Conservation (phyloP, 1,140 invertebrate species). For the Fopius arisanus region DNA sequence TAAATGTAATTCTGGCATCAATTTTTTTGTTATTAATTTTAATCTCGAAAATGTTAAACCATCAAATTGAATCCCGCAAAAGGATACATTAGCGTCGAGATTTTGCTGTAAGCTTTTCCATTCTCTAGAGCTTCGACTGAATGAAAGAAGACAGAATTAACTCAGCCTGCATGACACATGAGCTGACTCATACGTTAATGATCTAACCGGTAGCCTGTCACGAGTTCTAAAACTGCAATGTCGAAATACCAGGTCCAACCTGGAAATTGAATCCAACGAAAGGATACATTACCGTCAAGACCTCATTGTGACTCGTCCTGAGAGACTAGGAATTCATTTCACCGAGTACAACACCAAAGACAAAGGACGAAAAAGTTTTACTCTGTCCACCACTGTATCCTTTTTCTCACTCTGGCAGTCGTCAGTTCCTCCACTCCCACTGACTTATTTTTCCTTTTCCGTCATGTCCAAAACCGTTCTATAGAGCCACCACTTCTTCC, state of each 20-base stretch:
- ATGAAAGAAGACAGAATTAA: too few species aligned
- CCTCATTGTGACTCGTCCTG: neutral
- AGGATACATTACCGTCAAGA: neutral
- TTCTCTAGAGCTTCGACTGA: too few species aligned
- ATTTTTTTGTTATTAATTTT: too few species aligned
- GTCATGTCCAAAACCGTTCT: neutral
- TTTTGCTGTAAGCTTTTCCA: neutral
- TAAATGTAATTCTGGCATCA: too few species aligned
- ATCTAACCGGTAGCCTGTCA: too few species aligned
- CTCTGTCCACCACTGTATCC: neutral
- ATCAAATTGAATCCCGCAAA: neutral
- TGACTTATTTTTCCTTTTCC: neutral
- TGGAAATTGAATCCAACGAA: neutral
- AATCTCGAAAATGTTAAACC: too few species aligned
- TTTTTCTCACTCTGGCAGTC: neutral
- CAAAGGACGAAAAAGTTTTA: neutral
- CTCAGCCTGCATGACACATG: too few species aligned
- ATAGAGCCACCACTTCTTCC: neutral
- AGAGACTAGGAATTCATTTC: neutral
- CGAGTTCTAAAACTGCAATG: too few species aligned
- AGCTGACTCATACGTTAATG: too few species aligned
- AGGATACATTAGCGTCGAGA: neutral
- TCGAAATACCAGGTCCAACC: too few species aligned
- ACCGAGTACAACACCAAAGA: neutral
- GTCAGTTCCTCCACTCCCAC: neutral